phyloP scores from a whole-genome alignment of 2,113 vertebrate genomes.

The Alethe castanea region DNA sequence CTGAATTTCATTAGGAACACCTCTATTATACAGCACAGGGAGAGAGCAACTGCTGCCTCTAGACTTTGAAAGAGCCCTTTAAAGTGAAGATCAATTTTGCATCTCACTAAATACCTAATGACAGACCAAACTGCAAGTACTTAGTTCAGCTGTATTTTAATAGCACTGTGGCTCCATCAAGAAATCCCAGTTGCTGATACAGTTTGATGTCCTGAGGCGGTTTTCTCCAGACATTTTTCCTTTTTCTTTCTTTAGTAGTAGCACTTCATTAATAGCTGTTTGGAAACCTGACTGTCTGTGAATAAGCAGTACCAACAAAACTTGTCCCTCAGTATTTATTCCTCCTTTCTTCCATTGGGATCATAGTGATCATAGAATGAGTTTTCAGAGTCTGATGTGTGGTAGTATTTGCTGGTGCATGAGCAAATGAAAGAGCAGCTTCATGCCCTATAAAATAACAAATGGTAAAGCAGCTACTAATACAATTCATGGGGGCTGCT shows the following conservation, averaged over 20 bases:
- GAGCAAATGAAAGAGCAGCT: not conserved
- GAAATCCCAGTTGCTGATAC: constrained; percentile 4
- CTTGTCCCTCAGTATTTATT: constrained; percentile 1
- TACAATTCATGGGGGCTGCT: not conserved
- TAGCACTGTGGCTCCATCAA: not conserved
- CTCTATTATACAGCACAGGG: constrained; percentile 7
- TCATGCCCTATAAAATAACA: not conserved
- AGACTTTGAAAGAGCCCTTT: constrained; percentile 26
- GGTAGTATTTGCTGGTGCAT: not conserved
- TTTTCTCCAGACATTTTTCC: not conserved
- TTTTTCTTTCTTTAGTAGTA: not conserved
- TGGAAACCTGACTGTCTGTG: not conserved
- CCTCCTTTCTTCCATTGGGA: not conserved
- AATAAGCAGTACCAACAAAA: not conserved
- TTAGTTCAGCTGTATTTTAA: constrained; percentile 49
- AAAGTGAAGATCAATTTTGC: constrained; percentile 46
- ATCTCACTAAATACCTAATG: constrained; percentile 50
- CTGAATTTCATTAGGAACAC: constrained; percentile 43
- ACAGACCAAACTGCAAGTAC: constrained; percentile 39
- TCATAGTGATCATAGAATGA: not conserved
- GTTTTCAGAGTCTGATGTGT: not conserved
- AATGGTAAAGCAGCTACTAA: constrained; percentile 10
- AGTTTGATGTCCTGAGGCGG: not conserved
- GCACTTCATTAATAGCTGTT: constrained; percentile 15
- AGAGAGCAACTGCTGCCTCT: not conserved